Conservation (phyloP, 2,888 invertebrate genomes). For the Sarcophaga caerulescens region DNA sequence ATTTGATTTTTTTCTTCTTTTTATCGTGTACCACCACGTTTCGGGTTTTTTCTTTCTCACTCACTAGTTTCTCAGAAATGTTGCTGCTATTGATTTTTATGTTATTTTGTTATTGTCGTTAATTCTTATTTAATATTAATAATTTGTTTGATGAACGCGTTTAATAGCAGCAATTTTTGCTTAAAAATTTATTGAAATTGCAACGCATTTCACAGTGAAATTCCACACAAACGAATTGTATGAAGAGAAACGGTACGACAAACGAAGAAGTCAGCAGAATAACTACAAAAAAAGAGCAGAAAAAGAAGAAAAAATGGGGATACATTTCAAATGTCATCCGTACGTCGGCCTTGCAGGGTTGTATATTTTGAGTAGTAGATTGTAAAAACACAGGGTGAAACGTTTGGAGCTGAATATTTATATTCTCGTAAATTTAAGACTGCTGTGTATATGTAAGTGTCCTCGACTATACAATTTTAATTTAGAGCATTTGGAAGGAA, state of each 20-base stretch:
- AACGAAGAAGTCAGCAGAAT: slow-evolving; percentile 50
- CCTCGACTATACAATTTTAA: too few relatives aligned
- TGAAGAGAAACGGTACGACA: slow-evolving; percentile 42
- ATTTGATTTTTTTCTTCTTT: slow-evolving; percentile 39
- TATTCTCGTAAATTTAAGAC: too few relatives aligned
- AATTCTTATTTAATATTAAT: slow-evolving; percentile 26
- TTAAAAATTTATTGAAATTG: slow-evolving; percentile 64
- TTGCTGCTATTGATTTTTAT: slow-evolving; percentile 27
- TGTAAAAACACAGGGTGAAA: neutral
- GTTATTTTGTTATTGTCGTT: neutral
- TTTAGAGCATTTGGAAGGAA: too few relatives aligned
- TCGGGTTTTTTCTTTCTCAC: slow-evolving; percentile 24
- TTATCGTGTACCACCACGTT: slow-evolving; percentile 54
- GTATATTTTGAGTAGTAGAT: slow-evolving; percentile 36
- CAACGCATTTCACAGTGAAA: slow-evolving; percentile 66
- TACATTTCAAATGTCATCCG: slow-evolving; percentile 57
- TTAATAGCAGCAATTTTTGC: slow-evolving; percentile 50
- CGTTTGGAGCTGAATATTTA: neutral
- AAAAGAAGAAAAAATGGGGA: slow-evolving; percentile 48
- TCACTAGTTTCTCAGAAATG: slow-evolving; percentile 1
- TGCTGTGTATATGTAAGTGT: too few relatives aligned
- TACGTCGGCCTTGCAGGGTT: slow-evolving; percentile 54
- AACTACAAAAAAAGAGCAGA: slow-evolving; percentile 9
- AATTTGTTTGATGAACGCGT: slow-evolving; percentile 19
- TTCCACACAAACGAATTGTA: slow-evolving; percentile 62